A percentile compares a stretch with the other conserved stretches of the same genome.
Conservation (phyloP, 2,888 invertebrate species). For the Acleris cristana region DNA sequence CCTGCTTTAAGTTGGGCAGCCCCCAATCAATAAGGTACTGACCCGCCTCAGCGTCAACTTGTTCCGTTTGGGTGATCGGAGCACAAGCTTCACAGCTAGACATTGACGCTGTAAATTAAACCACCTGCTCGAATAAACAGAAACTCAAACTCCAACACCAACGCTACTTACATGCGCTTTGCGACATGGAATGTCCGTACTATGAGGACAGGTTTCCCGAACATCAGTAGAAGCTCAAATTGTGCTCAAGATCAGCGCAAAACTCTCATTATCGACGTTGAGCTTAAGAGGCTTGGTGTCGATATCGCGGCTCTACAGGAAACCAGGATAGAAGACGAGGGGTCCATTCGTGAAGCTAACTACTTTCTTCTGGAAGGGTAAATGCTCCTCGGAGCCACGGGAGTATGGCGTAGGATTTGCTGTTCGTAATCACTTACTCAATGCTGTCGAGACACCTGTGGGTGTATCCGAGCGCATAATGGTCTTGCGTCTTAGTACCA, state of each 20-base stretch:
- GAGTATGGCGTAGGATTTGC: constrained; percentile 40
- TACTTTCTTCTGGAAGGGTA: constrained; percentile 37
- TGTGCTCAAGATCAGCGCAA: constrained; percentile 22
- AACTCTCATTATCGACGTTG: constrained; percentile 35
- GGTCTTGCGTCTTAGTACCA: too few relatives aligned
- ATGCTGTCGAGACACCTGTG: constrained; percentile 10
- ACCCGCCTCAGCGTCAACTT: too few relatives aligned
- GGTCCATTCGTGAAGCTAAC: constrained; percentile 31
- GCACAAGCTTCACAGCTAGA: too few relatives aligned
- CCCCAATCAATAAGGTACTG: too few relatives aligned
- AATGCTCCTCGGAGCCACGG: constrained; percentile 8
- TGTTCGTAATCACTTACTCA: constrained; percentile 28
- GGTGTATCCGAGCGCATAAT: constrained; percentile 30
- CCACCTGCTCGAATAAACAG: not conserved
- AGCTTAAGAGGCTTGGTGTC: constrained; percentile 34
- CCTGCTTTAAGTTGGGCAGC: too few relatives aligned
- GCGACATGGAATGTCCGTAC: constrained; percentile 22
- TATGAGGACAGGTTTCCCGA: constrained; percentile 33
- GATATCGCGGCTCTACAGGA: constrained; percentile 38
- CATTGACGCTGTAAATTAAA: too few relatives aligned
- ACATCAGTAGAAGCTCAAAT: constrained; percentile 23
- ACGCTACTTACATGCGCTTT: too few relatives aligned
- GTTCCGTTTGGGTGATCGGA: too few relatives aligned
- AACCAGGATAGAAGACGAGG: constrained; percentile 37
- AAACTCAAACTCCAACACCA: too few relatives aligned